phyloP scores from a whole-genome alignment of 2,888 invertebrate genomes.

The Apomyelois bistriatella region DNA sequence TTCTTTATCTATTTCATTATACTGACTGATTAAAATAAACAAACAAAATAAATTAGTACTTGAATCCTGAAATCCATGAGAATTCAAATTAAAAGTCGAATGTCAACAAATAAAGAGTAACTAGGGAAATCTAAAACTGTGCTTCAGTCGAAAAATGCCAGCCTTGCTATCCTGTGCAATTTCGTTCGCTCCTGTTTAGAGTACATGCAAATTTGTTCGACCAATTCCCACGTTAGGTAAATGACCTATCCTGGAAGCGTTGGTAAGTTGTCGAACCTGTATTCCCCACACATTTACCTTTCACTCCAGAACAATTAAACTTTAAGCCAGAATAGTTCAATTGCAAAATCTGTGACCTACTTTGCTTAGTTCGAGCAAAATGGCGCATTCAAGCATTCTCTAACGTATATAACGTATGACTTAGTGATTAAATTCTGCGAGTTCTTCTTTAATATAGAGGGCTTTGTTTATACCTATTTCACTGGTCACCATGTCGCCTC shows the following conservation, averaged over 20 bases:
- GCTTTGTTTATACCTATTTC: neutral
- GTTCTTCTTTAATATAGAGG: neutral
- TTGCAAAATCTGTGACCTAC: conserved; percentile 8
- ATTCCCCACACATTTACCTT: conserved; percentile 6
- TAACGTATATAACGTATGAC: conserved; percentile 8
- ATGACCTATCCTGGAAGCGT: neutral
- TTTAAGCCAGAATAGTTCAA: conserved; percentile 7
- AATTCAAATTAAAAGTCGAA: too few relatives aligned
- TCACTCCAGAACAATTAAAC: conserved; percentile 7
- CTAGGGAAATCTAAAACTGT: neutral
- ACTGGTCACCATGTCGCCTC: neutral
- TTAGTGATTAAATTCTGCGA: neutral
- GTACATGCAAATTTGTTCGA: neutral
- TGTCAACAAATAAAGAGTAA: neutral
- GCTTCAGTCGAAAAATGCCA: neutral
- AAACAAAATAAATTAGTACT: too few relatives aligned
- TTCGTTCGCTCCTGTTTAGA: neutral
- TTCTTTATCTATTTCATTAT: too few relatives aligned
- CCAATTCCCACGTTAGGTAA: neutral
- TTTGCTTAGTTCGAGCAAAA: conserved; percentile 2
- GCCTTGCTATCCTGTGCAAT: neutral
- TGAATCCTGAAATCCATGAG: too few relatives aligned
- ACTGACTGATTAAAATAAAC: too few relatives aligned
- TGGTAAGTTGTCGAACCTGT: neutral
- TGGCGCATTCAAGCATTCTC: conserved; percentile 6